phyloP scores from a whole-genome alignment of 1,140 invertebrate species.

The Daktulosphaira vitifoliae region DNA sequence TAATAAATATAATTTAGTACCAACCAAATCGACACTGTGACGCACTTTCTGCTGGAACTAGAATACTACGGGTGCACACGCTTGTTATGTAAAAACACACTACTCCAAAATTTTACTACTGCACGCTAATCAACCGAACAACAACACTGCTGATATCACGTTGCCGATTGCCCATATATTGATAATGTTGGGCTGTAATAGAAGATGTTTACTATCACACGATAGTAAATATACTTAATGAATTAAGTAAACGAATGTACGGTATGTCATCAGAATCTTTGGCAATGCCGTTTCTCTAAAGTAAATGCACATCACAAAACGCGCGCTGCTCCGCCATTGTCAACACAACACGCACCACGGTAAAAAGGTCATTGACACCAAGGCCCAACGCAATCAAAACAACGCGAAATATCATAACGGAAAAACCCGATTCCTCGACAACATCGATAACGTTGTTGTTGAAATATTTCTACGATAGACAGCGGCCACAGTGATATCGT shows the following conservation, averaged over 20 bases:
- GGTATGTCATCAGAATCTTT: not conserved
- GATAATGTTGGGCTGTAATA: too few relatives aligned
- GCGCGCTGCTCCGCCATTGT: slow-evolving; percentile 22
- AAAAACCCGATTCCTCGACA: slow-evolving; percentile 23
- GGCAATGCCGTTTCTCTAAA: not conserved
- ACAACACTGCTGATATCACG: too few relatives aligned
- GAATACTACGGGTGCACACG: not conserved
- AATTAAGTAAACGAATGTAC: not conserved
- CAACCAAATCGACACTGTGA: not conserved
- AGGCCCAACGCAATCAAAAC: slow-evolving; percentile 20
- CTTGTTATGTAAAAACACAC: slow-evolving; percentile 1
- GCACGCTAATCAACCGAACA: too few relatives aligned
- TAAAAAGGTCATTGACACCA: slow-evolving; percentile 30
- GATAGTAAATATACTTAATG: not conserved
- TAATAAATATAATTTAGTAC: too few relatives aligned
- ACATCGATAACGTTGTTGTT: not conserved
- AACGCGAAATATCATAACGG: slow-evolving; percentile 31
- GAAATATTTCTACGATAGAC: not conserved
- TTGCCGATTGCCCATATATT: too few relatives aligned
- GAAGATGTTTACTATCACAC: too few relatives aligned
- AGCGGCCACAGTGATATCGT: not conserved
- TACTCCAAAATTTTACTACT: not conserved
- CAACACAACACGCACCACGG: slow-evolving; percentile 19
- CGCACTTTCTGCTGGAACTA: slow-evolving; percentile 6
- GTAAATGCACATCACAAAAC: slow-evolving; percentile 12